Evolutionary conservation across 2,113 vertebrate genomes (phyloP), one percentile per base, ranked within the genome.

Genomic region (Tyto alba): DNA sequence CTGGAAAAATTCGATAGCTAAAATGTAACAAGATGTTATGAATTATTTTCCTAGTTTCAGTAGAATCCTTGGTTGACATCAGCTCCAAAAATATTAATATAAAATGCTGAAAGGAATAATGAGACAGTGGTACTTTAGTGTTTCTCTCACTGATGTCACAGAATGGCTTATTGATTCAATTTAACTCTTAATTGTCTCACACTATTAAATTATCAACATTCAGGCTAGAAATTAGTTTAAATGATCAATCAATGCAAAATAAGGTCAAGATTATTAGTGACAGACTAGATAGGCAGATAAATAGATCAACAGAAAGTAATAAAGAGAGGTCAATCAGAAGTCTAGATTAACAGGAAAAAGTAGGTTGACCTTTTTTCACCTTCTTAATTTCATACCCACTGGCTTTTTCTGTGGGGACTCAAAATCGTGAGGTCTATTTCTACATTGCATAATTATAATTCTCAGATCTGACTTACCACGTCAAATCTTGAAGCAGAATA

Each of bases 371-470:
- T 43, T 95, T 85, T 93, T 90, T 85, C 73, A 84, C 0, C 0
- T 83, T 84, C 68, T 94, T 96, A 97, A 96, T 96, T 96, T 93
- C 91, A 97, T 76, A 92, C 82, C 75, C 81, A 64, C 53, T 89
- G 79, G 47, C 77, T 95, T 85, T 90, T 92, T 86, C 94, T 93
- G 59, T 76, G 85, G 94, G 80, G 80, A 90, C 84, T 90, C 4
- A 2, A 78, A 91, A 95, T 85, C 77, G 52, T 88, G 66, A 81
- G 92, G 88, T 84, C 77, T 91, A 64, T 80, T 92, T 91, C 94
- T 80, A 78, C 32, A n/a, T 43, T 89, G 74, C 27, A 30, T 97
- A 97, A 96, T 97, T 94, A 90, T 64, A 85, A 87, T 72, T 87
- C 68, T 88, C 45, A 80, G 81, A 95, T 94, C 68, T 84, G 78